Conservation (phyloP, 1,140 invertebrate genomes). For the Aricia agestis region DNA sequence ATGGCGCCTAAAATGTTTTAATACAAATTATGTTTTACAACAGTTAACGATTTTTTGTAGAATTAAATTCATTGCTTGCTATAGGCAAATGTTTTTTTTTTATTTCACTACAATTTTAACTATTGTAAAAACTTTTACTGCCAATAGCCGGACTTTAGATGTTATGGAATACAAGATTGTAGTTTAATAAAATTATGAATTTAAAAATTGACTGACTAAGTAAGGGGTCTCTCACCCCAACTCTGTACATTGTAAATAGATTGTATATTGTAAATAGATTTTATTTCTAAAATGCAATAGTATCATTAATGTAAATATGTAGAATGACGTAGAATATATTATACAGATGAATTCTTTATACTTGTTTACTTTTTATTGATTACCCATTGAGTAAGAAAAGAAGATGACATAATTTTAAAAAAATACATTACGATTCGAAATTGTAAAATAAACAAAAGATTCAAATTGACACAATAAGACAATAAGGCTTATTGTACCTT, state of each 20-base stretch:
- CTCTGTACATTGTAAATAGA: slow-evolving; percentile 49
- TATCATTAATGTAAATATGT: slow-evolving; percentile 49
- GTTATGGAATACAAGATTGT: slow-evolving; percentile 15
- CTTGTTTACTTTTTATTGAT: background rate
- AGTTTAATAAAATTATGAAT: slow-evolving; percentile 28
- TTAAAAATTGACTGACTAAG: slow-evolving; percentile 59
- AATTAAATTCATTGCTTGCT: too few species aligned
- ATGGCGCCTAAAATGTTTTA: background rate
- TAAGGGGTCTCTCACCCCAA: slow-evolving; percentile 17
- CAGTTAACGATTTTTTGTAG: too few species aligned
- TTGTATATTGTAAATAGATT: slow-evolving; percentile 15
- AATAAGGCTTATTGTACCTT: too few species aligned
- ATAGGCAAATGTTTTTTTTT: background rate
- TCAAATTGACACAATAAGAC: too few species aligned
- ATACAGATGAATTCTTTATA: slow-evolving; percentile 14
- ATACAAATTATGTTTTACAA: too few species aligned
- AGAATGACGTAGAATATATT: slow-evolving; percentile 28
- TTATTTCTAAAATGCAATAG: slow-evolving; percentile 31
- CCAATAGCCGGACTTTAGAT: background rate
- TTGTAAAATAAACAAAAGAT: too few species aligned
- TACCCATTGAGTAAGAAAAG: too few species aligned
- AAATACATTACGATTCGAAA: too few species aligned
- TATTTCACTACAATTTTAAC: background rate
- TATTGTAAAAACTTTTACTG: background rate
- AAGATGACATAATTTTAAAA: too few species aligned